These are phyloP conservation scores for Turritopsis dohrnii DNA, from an alignment of 30 jellyfish, hydroid and myxozoan genomes.

Conservation along the genomic window DNA sequence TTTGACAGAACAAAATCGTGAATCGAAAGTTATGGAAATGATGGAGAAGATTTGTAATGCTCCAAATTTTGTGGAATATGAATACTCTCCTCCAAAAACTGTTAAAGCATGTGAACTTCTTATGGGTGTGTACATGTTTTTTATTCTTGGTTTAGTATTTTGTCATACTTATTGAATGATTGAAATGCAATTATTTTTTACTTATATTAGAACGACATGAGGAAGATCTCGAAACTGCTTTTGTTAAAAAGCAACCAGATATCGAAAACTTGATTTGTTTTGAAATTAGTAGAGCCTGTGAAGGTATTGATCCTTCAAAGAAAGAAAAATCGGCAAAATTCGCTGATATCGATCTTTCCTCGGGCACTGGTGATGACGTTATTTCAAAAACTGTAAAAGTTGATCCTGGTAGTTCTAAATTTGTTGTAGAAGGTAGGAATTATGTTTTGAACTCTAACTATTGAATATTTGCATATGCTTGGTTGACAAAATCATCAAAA, in stretches of 20 bases:
- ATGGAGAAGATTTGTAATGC: conserved; percentile 72
- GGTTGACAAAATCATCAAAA: no score
- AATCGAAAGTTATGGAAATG: conserved; percentile 53
- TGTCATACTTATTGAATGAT: neutral
- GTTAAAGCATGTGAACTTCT: conserved; percentile 82
- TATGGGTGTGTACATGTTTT: conserved; percentile 45
- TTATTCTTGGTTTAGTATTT: neutral
- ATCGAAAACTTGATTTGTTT: conserved; percentile 45
- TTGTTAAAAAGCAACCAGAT: conserved; percentile 35
- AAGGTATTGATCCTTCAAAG: conserved; percentile 51
- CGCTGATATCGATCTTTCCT: conserved; percentile 58
- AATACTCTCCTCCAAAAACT: conserved; percentile 89
- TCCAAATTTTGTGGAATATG: conserved; percentile 58
- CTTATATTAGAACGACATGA: conserved; percentile 79
- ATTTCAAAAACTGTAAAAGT: conserved; percentile 6
- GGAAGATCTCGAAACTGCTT: conserved; percentile 67
- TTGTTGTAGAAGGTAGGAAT: conserved; percentile 3
- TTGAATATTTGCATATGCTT: no score
- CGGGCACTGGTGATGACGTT: conserved; percentile 42
- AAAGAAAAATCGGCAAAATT: conserved; percentile 36
- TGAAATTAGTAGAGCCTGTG: conserved; percentile 60
- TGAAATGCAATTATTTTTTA: neutral
- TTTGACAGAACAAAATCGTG: conserved; percentile 39
- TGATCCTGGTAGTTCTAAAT: conserved; percentile 1
- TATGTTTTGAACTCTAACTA: no score